These are phyloP conservation scores for Protobothrops flavoviridis DNA, from an alignment of 2,113 vertebrate species.

Conservation along the genomic window DNA sequence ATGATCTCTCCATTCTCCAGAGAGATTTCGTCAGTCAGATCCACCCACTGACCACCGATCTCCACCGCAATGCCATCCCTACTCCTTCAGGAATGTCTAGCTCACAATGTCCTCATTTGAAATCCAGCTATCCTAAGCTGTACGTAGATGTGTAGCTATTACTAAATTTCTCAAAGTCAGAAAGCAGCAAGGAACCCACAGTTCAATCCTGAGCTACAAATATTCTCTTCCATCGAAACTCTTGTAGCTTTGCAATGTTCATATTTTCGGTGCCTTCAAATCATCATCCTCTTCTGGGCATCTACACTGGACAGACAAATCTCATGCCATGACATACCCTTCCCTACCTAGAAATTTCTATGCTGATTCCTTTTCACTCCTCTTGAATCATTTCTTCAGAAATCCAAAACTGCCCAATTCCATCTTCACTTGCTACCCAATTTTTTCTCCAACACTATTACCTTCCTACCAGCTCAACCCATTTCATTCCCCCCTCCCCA, in stretches of 20 bases:
- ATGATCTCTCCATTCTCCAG: neutral
- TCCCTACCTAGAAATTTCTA: neutral
- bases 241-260: neutral
- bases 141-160: neutral
- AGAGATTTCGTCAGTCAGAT: neutral
- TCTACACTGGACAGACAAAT: neutral
- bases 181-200: neutral
- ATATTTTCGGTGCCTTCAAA: neutral
- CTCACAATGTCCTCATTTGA: neutral
- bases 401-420: neutral
- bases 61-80: neutral
- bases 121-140: neutral
- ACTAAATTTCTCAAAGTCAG: neutral
- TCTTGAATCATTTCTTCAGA: neutral
- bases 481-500: neutral
- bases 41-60: neutral
- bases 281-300: neutral
- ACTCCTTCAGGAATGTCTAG: neutral
- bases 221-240: neutral
- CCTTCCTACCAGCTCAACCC: neutral
- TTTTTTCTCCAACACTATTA: neutral
- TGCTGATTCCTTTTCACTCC: neutral
- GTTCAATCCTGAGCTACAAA: neutral
- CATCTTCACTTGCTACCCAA: neutral
- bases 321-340: neutral